Evolutionary conservation across 2,113 vertebrate genomes (phyloP), one percentile per base, ranked within the genome.

Genomic region (Pitta sordida): DNA sequence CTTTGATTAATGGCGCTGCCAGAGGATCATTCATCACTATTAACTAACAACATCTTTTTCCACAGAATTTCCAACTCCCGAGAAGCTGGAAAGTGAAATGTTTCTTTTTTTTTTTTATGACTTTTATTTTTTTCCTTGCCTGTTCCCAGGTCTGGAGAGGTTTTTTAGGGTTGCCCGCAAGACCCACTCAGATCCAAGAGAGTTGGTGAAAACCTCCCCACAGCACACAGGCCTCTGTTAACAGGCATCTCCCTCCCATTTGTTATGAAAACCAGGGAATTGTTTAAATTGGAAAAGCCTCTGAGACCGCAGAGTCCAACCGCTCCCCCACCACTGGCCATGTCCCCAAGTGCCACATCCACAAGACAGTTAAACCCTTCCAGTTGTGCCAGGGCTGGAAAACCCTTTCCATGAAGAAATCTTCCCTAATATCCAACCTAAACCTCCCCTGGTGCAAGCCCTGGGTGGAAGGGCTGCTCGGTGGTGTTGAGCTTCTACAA

Each of bases 1-100:
- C 69, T 51, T 19, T 94, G 95, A 96, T 94, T 94, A 94, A 96
- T 92, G 84, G 78, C 3, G 34, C 91, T 92, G 89, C 84, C 91
- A 89, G 65, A 80, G 67, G 11, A 91, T 96, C 93, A 92, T 94
- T 92, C 93, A 92, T 91, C 89, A 89, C 89, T 32, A 65, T 58
- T 13, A 85, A 94, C 84, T 30, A 94, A 84, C 77, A 92, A 91
- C 93, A 89, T 73, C 84, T 69, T 84, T 92, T 79, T 84, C 81
- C 89, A 62, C 59, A 3, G 67, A 11, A 41, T 64, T 88, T 94
- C 88, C 86, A 94, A 10, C 70, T 92, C 86, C 88, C 18, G 5
- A 39, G 65, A 80, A 93, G 89, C 81, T 85, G 68, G 30, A 53
- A 76, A 87, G 39, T 15, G 59, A 87, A 94, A 36, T 10, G 16